Percentiles rank a stretch among this genome's conserved stretches.
Evolutionary conservation across 2,113 vertebrate genomes (phyloP).

Genomic region (Phyllostomus hastatus): DNA sequence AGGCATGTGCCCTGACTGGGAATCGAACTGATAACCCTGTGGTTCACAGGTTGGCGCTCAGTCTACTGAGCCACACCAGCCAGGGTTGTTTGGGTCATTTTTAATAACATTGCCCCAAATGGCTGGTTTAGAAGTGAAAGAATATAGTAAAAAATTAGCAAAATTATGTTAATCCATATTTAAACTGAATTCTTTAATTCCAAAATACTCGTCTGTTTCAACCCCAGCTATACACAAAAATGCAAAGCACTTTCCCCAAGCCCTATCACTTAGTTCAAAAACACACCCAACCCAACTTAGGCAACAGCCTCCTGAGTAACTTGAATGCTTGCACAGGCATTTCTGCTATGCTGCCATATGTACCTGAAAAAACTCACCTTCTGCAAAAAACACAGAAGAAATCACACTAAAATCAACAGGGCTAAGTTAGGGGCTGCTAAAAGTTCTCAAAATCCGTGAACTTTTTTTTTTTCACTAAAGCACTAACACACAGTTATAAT

Average conservation of each 20-base stretch:
- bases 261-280: not conserved
- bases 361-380: not conserved
- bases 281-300: not conserved
- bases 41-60: too few species aligned
- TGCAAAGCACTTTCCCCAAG: not conserved
- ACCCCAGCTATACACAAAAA: not conserved
- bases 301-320: not conserved
- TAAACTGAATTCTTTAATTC: conserved; percentile 19
- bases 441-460: not conserved
- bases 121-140: conserved; percentile 31
- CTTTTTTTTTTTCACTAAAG: not conserved
- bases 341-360: not conserved
- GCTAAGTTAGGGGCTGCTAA: not conserved
- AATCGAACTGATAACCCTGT: too few species aligned
- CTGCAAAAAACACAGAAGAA: not conserved
- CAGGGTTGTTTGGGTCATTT: not conserved
- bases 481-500: not conserved
- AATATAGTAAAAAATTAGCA: not conserved
- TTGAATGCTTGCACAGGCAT: not conserved
- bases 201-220: not conserved
- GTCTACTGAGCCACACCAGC: too few species aligned
- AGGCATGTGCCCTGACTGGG: too few species aligned
- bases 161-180: conserved; percentile 23
- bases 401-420: not conserved
- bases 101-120: not conserved